Evolutionary conservation across 2,888 invertebrate genomes (phyloP).

Genomic region (Dilophus febrilis): DNA sequence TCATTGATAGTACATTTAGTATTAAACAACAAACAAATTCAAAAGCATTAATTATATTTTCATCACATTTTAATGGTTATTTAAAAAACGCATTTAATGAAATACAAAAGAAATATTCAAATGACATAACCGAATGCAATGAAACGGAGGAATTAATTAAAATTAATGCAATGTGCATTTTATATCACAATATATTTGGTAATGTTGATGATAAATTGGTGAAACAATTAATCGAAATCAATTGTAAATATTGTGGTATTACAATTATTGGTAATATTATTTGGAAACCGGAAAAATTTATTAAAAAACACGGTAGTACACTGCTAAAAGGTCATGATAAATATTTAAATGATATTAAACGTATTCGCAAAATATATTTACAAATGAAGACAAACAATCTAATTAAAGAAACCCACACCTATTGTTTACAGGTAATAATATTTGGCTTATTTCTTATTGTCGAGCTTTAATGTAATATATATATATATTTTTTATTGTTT

Average conservation of each 20-base stretch:
- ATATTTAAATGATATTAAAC: conserved; percentile 23
- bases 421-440: conserved; percentile 19
- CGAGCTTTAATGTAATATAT: no score
- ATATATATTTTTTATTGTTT: not conserved
- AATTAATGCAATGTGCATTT: conserved; percentile 47
- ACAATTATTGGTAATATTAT: conserved; percentile 61
- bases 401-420: conserved; percentile 35
- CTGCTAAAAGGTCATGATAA: conserved; percentile 34
- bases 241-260: conserved; percentile 65
- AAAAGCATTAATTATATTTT: conserved; percentile 15
- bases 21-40: conserved; percentile 17
- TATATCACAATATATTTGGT: conserved; percentile 56
- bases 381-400: conserved; percentile 37
- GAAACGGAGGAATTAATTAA: conserved; percentile 43
- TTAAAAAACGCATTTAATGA: conserved; percentile 14
- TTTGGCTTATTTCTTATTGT: conserved; percentile 11
- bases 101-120: conserved; percentile 26
- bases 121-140: conserved; percentile 44
- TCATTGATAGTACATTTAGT: conserved; percentile 16
- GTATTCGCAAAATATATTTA: conserved; percentile 35
- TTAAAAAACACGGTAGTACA: conserved; percentile 44
- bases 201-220: conserved; percentile 59
- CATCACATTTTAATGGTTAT: conserved; percentile 24
- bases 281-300: conserved; percentile 75
- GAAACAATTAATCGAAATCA: conserved; percentile 53